Base-by-base conservation (phyloP, 1,140 invertebrate genomes). In the Pogonomyrmex californicus region DNA sequence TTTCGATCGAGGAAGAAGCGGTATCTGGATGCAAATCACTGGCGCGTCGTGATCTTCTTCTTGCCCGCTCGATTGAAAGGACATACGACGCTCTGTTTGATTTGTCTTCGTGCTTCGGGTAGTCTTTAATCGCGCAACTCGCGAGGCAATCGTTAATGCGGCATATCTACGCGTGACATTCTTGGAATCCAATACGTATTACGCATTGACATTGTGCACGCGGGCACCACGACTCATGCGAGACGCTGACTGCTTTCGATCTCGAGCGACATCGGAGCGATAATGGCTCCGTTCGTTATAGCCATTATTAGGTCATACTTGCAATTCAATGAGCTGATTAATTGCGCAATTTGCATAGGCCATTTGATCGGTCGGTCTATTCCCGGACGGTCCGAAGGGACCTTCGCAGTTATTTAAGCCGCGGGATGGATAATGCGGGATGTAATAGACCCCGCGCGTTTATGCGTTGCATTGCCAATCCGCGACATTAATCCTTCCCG, bases 281-380 rank as follows among this genome's bases (percentile, higher is more conserved):
- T 23, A 23, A 23, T 23, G 14, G n/a, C 49, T 68, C 33, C 9
- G 30, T 47, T 17, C 41, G 41, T 71, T 47, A 51, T 38, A 65
- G 44, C 2, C 44, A 54, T 79, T 83, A 83, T 62, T 75, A 38
- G 6, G 30, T 60, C 51, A 38, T 58, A 73, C 30, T 60, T 82
- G 79, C 68, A 49, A 75, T 75, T 75, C 68, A 75, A 75, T 62
- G 79, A 83, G 30, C 41, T 60, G 41, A 83, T 83, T 83, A 83
- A 62, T 75, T 60, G 33, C 51, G 44, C 44, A 38, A 83, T 83
- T 83, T 71, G 54, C 66, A 58, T 58, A n/a, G 23, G 33, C 60
- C 44, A 66, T 38, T 60, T 49, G 38, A 83, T 75, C 30, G 36
- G 17, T 30, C 36, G 14, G 7, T 17, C 33, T 75, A 36, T 36